Percentiles rank a stretch among this genome's conserved stretches.
These are phyloP conservation scores for Drosophila baimaii DNA, from an alignment of 1,140 invertebrate genomes.

Conservation along the genomic window DNA sequence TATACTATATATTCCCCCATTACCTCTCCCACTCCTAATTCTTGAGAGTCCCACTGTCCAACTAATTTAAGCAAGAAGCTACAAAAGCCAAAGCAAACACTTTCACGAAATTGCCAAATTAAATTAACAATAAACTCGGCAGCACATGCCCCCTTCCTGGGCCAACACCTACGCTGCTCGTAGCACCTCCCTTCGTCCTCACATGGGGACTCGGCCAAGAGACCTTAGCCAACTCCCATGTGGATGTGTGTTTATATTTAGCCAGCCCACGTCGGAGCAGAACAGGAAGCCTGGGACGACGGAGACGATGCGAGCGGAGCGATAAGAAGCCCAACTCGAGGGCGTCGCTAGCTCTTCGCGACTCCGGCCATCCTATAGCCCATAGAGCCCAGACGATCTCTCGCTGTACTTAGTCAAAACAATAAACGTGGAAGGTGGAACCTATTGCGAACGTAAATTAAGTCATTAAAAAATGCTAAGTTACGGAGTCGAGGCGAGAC, in stretches of 20 bases:
- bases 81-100: slow-evolving; percentile 61
- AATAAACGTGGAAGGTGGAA: slow-evolving; percentile 82
- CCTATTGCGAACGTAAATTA: slow-evolving; percentile 83
- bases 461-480: slow-evolving; percentile 83
- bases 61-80: slow-evolving; percentile 41
- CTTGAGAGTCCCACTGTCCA: slow-evolving; percentile 28
- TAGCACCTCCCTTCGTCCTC: background rate
- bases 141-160: slow-evolving; percentile 29
- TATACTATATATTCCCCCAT: too few relatives aligned
- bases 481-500: slow-evolving; percentile 32
- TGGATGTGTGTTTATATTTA: slow-evolving; percentile 67
- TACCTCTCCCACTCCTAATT: background rate
- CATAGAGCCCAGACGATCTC: slow-evolving; percentile 50
- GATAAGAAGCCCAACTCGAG: slow-evolving; percentile 69
- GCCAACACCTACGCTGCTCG: slow-evolving; percentile 28
- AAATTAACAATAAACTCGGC: slow-evolving; percentile 76
- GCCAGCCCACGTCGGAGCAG: slow-evolving; percentile 71
- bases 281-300: slow-evolving; percentile 65
- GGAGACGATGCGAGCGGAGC: slow-evolving; percentile 59
- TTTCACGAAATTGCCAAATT: slow-evolving; percentile 79
- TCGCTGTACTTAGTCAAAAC: slow-evolving; percentile 75
- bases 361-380: slow-evolving; percentile 60
- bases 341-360: slow-evolving; percentile 74
- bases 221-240: slow-evolving; percentile 51
- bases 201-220: slow-evolving; percentile 44